Conservation (phyloP, 35 echinoderm and acorn worm species). For the Stichopus chloronotus region DNA sequence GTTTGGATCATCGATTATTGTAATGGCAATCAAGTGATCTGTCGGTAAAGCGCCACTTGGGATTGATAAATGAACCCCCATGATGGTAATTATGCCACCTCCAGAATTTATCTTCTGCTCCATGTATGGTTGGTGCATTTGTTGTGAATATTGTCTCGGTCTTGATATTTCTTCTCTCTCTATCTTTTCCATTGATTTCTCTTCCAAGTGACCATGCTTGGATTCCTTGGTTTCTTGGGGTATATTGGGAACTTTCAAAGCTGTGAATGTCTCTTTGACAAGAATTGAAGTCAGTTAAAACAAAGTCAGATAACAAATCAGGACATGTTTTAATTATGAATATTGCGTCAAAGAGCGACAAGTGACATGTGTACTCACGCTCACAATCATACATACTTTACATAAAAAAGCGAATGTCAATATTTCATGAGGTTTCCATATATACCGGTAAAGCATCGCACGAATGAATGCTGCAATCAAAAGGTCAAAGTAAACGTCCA, state of each 20-base stretch:
- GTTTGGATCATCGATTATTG: no score
- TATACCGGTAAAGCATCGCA: no score
- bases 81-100: neutral
- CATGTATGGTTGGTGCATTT: neutral
- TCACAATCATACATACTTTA: no score
- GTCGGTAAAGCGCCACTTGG: neutral
- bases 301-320: no score
- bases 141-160: neutral
- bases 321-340: no score
- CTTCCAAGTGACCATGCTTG: neutral
- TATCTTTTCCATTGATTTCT: neutral
- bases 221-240: neutral
- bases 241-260: neutral
- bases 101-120: neutral
- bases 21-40: conserved; percentile 17
- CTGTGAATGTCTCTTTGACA: neutral
- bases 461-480: no score
- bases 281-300: neutral
- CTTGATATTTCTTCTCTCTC: neutral
- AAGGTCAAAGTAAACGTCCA: no score
- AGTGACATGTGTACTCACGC: no score
- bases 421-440: no score
- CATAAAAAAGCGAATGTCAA: no score
- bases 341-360: no score
- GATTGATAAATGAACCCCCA: neutral